Conservation (phyloP, 2,113 vertebrate genomes). For the Apodemus speciosus region DNA sequence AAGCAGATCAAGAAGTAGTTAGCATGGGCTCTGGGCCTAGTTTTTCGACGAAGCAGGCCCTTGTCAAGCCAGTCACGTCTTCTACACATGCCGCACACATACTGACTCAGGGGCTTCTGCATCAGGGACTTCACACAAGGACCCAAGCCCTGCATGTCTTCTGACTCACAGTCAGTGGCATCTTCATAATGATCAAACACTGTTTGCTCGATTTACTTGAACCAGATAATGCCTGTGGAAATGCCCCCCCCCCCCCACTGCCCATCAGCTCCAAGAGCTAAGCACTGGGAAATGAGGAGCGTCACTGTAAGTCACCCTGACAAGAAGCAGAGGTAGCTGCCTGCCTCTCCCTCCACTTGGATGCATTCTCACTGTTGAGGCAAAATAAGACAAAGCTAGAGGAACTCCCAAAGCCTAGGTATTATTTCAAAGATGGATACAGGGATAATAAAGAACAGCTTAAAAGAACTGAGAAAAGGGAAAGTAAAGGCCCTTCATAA, state of each 20-base stretch:
- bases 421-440: slow-evolving; percentile 37
- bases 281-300: background rate
- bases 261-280: background rate
- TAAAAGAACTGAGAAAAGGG: slow-evolving; percentile 6
- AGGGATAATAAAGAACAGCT: background rate
- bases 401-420: slow-evolving; percentile 6
- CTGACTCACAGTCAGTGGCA: background rate
- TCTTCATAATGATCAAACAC: background rate
- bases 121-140: background rate
- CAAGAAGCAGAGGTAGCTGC: background rate
- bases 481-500: slow-evolving; percentile 18
- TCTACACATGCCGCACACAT: background rate
- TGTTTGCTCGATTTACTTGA: background rate
- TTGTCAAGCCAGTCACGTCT: background rate
- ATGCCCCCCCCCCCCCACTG: background rate
- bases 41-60: background rate
- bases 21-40: background rate
- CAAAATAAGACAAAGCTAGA: background rate
- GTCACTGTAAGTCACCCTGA: background rate
- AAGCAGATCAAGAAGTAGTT: slow-evolving; percentile 29
- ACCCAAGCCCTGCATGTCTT: background rate
- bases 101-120: background rate
- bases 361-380: background rate
- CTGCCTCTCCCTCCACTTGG: background rate
- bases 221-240: background rate